phyloP scores from a whole-genome alignment of 23 tunicate genomes.

The Clavelina lepadiformis region DNA sequence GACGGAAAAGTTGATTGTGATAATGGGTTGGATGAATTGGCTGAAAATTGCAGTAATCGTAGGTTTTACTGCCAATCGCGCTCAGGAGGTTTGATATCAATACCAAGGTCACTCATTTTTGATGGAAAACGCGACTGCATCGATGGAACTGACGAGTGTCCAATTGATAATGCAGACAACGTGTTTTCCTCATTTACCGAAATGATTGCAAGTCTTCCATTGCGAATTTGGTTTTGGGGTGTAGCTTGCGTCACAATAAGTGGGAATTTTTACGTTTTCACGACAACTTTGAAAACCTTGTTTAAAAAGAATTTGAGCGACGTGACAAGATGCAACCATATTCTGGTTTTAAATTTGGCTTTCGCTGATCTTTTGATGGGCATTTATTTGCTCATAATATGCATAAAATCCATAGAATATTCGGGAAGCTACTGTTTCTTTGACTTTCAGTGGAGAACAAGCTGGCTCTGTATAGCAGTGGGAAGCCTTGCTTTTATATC shows the following conservation, averaged over 20 bases:
- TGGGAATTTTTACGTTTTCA: slow-evolving; percentile 5
- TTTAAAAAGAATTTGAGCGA: not conserved
- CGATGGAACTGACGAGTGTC: slow-evolving; percentile 13
- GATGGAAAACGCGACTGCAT: slow-evolving; percentile 9
- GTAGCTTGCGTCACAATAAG: not conserved
- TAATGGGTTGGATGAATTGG: too few relatives aligned
- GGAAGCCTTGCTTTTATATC: slow-evolving; percentile 23
- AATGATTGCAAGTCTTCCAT: slow-evolving; percentile 4
- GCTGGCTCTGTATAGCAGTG: not conserved
- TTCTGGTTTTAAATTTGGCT: slow-evolving; percentile 32
- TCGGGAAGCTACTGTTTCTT: slow-evolving; percentile 18
- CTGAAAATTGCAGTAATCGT: too few relatives aligned
- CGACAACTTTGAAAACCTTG: not conserved
- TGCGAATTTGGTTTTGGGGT: slow-evolving; percentile 4
- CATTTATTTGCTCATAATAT: slow-evolving; percentile 24
- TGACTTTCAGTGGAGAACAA: slow-evolving; percentile 25
- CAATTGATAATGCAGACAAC: not conserved
- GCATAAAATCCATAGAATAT: slow-evolving; percentile 6
- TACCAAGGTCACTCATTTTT: not conserved
- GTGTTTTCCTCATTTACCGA: slow-evolving; percentile 16
- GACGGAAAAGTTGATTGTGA: too few relatives aligned
- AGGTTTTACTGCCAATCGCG: too few relatives aligned
- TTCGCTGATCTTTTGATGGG: slow-evolving; percentile 47
- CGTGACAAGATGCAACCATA: not conserved
- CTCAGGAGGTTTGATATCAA: too few relatives aligned